Conservation (phyloP, 2,113 vertebrate species). For the Chaetodon trifascialis region DNA sequence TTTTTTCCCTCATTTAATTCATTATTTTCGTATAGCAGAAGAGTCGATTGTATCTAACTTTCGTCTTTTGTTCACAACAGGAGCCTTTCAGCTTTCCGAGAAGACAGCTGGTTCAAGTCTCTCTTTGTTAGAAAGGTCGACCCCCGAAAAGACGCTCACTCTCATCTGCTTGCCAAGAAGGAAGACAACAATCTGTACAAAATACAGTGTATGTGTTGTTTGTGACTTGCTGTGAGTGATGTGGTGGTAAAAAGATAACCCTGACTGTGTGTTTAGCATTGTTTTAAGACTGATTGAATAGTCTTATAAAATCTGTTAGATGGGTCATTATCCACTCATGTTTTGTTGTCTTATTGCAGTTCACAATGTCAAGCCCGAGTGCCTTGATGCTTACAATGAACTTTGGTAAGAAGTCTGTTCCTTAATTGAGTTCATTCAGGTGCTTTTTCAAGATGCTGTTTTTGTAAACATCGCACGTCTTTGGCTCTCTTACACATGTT, state of each 20-base stretch:
- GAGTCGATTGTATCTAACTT: neutral
- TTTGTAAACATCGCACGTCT: neutral
- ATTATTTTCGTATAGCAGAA: neutral
- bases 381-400: constrained; percentile 95
- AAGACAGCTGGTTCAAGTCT: constrained; percentile 97
- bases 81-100: constrained; percentile 83
- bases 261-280: neutral
- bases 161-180: constrained; percentile 95
- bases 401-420: constrained; percentile 88
- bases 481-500: constrained; percentile 6
- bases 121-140: constrained; percentile 97
- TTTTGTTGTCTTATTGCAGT: constrained; percentile 87
- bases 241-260: neutral
- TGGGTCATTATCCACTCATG: neutral
- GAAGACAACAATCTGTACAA: constrained; percentile 98
- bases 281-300: constrained; percentile 5
- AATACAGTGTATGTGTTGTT: constrained; percentile 91
- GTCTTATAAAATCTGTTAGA: constrained; percentile 10
- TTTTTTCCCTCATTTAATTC: neutral
- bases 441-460: neutral
- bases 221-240: neutral
- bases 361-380: constrained; percentile 99
- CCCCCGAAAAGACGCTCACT: constrained; percentile 97
- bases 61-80: constrained; percentile 71
- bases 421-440: neutral